Base-by-base conservation (phyloP, 2,888 invertebrate genomes). In the Acronicta leporina region DNA sequence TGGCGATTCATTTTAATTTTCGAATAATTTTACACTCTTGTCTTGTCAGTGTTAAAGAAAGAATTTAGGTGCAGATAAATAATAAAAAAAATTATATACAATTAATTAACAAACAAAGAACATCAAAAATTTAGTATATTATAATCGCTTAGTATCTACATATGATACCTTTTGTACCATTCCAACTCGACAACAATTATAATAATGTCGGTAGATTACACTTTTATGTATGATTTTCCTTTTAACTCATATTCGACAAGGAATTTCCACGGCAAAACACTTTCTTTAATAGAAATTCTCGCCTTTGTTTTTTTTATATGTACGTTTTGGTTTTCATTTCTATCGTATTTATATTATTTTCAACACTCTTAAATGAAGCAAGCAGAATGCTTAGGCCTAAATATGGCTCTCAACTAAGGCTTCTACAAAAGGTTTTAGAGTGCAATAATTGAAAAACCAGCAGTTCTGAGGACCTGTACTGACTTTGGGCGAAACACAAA, bases 361-460 rank as follows among this genome's bases (percentile, higher is more conserved):
- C 33, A 3, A 38, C 2, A 38, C n/a, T 7, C 2, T 13, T n/a
- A n/a, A 38, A 13, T 35, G 35, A 35, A 13, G 13, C 11, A 4
- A 35, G 13, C 13, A 8, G n/a, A n/a, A 38, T 35, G n/a, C n/a
- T n/a, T 40, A 50, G 68, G 68, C 73, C 73, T 73, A 68, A 33
- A 15, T 27, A 20, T 7, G 33, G 38, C 8, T 42, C 25, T n/a
- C 3, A 13, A 27, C 20, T n/a, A 9, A n/a, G 11, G 6, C 14
- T 38, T 30, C 11, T 3, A 6, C 11, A 41, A 43, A 40, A 5
- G 41, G 11, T 8, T 49, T 0, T 5, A 44, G 14, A n/a, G n/a
- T n/a, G n/a, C n/a, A n/a, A n/a, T 38, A n/a, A 38, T n/a, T n/a
- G n/a, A 13, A 38, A 38, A 38, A 38, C 2, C 9, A 33, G 27